Conservation (phyloP, 2,113 vertebrate species). For the Chelonoidis abingdonii region DNA sequence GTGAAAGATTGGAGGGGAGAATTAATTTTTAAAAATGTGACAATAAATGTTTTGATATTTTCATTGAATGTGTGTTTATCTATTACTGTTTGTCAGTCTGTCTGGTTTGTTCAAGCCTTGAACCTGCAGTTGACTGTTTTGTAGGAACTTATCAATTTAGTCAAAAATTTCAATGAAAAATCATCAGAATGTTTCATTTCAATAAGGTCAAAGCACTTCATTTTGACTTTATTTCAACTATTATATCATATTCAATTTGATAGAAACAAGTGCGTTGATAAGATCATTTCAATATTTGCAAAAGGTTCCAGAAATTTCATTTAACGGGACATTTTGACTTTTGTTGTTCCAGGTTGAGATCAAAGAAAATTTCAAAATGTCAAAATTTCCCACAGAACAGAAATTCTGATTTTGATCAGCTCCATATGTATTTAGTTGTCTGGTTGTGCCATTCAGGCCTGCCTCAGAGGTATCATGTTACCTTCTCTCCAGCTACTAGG, state of each 20-base stretch:
- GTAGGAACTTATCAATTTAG: not conserved
- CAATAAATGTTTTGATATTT: not conserved
- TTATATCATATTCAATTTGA: not conserved
- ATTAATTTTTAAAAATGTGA: not conserved
- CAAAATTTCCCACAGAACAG: not conserved
- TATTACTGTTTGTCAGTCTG: not conserved
- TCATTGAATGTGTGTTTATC: not conserved
- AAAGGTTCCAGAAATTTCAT: not conserved
- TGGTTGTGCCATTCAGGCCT: not conserved
- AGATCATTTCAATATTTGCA: not conserved
- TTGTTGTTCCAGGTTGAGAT: conserved; percentile 6
- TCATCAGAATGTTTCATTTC: not conserved
- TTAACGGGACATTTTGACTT: not conserved
- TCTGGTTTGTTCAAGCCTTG: not conserved
- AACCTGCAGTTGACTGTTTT: not conserved
- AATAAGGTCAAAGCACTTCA: fast-evolving
- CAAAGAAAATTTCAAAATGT: not conserved
- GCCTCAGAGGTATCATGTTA: not conserved
- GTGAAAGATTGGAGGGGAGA: not conserved
- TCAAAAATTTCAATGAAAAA: not conserved
- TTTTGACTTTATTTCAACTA: not conserved
- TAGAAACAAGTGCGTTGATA: not conserved
- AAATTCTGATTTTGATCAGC: not conserved
- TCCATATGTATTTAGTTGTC: not conserved
- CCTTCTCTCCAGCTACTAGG: not conserved